Evolutionary conservation across 2,888 invertebrate species (phyloP).

Genomic region (Ornithoptera alexandrae): DNA sequence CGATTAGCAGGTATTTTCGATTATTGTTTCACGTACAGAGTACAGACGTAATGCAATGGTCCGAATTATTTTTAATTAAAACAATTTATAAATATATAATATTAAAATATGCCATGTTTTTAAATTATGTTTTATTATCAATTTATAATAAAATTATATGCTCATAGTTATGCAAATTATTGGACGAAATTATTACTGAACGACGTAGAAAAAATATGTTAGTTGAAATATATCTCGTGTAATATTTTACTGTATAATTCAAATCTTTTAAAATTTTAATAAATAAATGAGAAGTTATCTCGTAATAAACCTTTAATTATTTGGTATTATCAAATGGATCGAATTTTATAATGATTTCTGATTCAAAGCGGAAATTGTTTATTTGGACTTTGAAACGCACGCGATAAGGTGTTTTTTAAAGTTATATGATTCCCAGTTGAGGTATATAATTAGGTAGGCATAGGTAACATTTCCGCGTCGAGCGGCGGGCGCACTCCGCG

Average conservation of each 20-base stretch:
- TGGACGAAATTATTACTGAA: background rate
- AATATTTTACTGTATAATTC: background rate
- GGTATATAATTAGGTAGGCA: slow-evolving; percentile 57
- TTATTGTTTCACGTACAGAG: slow-evolving; percentile 46
- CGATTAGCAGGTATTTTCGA: slow-evolving; percentile 69
- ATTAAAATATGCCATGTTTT: too few relatives aligned
- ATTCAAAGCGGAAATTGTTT: slow-evolving; percentile 28
- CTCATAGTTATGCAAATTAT: background rate
- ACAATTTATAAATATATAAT: background rate
- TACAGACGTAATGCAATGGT: background rate
- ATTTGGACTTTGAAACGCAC: slow-evolving; percentile 38
- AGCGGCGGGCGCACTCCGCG: slow-evolving; percentile 39
- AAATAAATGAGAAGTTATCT: background rate
- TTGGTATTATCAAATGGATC: background rate
- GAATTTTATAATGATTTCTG: slow-evolving; percentile 2
- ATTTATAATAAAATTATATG: background rate
- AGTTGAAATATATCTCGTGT: background rate
- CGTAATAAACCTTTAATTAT: background rate
- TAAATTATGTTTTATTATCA: too few relatives aligned
- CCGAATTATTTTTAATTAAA: background rate
- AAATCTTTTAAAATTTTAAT: background rate
- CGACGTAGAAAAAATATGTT: background rate
- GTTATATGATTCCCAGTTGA: slow-evolving; percentile 49
- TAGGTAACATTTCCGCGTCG: slow-evolving; percentile 58
- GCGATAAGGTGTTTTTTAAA: slow-evolving; percentile 44